Conservation (phyloP, 2,797 vertebrate genomes). For the Acipenser ruthenus region DNA sequence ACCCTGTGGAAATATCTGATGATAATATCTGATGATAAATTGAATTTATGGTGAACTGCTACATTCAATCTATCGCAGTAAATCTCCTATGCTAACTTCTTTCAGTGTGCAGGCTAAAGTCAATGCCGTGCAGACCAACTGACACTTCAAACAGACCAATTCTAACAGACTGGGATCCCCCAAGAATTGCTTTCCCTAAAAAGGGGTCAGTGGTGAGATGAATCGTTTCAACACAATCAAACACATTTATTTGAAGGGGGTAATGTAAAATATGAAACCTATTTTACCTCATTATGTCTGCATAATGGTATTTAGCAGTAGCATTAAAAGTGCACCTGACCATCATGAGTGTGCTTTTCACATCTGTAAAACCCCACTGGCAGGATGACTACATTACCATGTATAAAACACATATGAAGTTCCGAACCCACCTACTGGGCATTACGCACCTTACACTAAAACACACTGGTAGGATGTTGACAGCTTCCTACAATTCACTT, state of each 20-base stretch:
- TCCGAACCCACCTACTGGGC: too few species aligned
- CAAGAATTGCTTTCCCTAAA: slow-evolving; percentile 50
- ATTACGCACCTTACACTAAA: too few species aligned
- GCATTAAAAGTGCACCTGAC: too few species aligned
- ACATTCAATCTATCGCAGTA: slow-evolving; percentile 62
- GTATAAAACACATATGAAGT: too few species aligned
- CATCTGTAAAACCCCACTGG: too few species aligned
- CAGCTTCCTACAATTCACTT: too few species aligned
- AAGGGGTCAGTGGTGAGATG: slow-evolving; percentile 48
- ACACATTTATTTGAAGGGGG: slow-evolving; percentile 32
- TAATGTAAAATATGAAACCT: not conserved
- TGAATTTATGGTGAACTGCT: slow-evolving; percentile 60
- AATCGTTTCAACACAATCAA: slow-evolving; percentile 23
- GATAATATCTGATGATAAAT: slow-evolving; percentile 69
- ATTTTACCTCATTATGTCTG: slow-evolving; percentile 3
- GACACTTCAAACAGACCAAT: slow-evolving; percentile 67
- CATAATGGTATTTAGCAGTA: not conserved
- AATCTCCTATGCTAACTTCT: slow-evolving; percentile 62
- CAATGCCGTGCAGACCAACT: slow-evolving; percentile 41
- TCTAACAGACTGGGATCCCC: slow-evolving; percentile 53
- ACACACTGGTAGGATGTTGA: too few species aligned
- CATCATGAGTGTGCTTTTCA: too few species aligned
- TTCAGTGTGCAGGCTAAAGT: slow-evolving; percentile 37
- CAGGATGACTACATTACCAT: too few species aligned
- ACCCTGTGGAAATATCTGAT: slow-evolving; percentile 48